Percentiles rank a stretch among this genome's conserved stretches.
Evolutionary conservation across 37 sponge, comb jelly and placozoan species (phyloP).

Genomic region (Chondrosia reniformis): DNA sequence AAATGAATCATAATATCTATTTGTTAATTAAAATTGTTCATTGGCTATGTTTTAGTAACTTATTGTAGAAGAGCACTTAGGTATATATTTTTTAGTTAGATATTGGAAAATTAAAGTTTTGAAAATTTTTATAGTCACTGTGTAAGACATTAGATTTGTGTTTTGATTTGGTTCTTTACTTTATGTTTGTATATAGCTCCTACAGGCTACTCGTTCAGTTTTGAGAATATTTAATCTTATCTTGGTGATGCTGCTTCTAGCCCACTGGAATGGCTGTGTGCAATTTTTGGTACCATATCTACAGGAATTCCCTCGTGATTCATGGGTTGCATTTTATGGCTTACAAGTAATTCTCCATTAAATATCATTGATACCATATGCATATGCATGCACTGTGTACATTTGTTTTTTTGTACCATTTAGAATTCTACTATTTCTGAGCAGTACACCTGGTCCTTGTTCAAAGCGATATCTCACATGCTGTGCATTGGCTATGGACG

Average conservation of each 20-base stretch:
- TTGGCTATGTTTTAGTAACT: no score
- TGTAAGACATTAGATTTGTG: no score
- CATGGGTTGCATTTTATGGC: constrained; percentile 54
- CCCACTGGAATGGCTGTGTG: constrained; percentile 76
- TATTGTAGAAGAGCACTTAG: no score
- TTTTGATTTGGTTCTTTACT: no score
- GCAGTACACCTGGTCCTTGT: constrained; percentile 62
- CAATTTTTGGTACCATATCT: constrained; percentile 61
- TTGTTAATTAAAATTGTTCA: no score
- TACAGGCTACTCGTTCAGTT: constrained; percentile 33
- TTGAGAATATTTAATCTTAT: constrained; percentile 48
- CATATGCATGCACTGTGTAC: not conserved
- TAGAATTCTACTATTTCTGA: constrained; percentile 48
- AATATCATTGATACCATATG: not conserved
- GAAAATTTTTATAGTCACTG: no score
- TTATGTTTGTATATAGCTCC: constrained; percentile 22
- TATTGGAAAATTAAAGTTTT: no score
- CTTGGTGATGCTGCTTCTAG: constrained; percentile 44
- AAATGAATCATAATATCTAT: no score
- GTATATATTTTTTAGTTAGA: no score
- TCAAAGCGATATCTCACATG: constrained; percentile 35
- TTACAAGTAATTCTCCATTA: constrained; percentile 40
- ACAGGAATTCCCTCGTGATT: constrained; percentile 51
- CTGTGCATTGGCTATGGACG: constrained; percentile 72
- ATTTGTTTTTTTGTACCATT: not conserved